Percentiles rank a stretch among this genome's conserved stretches.
These are phyloP conservation scores for Drosophila ogumai DNA, from an alignment of 1,140 invertebrate genomes.

Conservation along the genomic window DNA sequence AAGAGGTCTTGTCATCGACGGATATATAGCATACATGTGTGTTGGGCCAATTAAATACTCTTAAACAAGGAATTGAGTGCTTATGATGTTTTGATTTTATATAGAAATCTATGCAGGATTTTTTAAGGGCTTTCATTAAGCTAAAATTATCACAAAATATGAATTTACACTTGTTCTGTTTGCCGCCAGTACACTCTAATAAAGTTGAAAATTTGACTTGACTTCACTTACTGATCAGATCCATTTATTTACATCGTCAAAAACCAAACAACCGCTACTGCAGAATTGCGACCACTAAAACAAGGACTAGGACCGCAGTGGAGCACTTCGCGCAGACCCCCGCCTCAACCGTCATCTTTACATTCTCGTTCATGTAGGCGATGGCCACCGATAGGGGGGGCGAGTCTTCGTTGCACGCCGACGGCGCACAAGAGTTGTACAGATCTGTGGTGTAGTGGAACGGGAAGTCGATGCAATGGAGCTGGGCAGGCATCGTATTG, in stretches of 20 bases:
- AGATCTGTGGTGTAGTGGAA: slow-evolving; percentile 54
- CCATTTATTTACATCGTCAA: slow-evolving; percentile 44
- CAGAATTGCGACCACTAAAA: slow-evolving; percentile 9
- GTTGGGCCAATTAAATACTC: background rate
- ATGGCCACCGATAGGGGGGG: slow-evolving; percentile 33
- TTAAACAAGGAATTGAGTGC: background rate
- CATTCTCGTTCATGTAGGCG: slow-evolving; percentile 33
- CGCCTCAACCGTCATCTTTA: background rate
- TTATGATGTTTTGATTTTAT: background rate
- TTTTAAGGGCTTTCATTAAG: background rate
- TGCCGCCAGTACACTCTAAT: background rate
- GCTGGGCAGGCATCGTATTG: slow-evolving; percentile 1
- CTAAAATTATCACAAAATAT: slow-evolving; percentile 5
- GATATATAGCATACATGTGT: too few relatives aligned
- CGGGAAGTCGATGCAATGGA: slow-evolving; percentile 59
- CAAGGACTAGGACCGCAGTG: slow-evolving; percentile 5
- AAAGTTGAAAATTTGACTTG: background rate
- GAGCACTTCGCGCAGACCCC: background rate
- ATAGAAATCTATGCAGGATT: background rate
- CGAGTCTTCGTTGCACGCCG: background rate
- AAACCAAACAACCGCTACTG: slow-evolving; percentile 32
- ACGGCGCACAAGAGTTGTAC: slow-evolving; percentile 32
- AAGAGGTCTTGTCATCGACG: background rate
- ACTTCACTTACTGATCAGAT: slow-evolving; percentile 4
- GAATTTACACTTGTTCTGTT: background rate